phyloP scores from a whole-genome alignment of 2,888 invertebrate genomes.

The Lomographa bimaculata region DNA sequence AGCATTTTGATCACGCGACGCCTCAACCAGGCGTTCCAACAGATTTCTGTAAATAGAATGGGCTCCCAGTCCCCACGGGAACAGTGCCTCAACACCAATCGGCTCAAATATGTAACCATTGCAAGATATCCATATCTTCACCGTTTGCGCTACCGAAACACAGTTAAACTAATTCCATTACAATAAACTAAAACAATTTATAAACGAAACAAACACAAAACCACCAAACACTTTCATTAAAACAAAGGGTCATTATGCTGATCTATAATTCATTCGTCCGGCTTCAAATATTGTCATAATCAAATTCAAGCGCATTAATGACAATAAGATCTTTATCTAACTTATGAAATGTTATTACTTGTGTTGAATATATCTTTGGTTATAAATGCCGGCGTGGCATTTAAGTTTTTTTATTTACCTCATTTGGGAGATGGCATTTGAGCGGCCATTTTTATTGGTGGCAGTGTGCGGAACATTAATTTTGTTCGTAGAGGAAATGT shows the following conservation, averaged over 20 bases:
- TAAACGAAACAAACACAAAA: constrained; percentile 31
- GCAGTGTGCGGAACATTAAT: constrained; percentile 78
- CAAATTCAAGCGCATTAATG: constrained; percentile 50
- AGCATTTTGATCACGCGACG: too few relatives aligned
- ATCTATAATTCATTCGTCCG: constrained; percentile 49
- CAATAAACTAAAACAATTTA: too few relatives aligned
- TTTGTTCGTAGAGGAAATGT: constrained; percentile 54
- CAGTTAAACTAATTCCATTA: too few relatives aligned
- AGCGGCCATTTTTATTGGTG: constrained; percentile 67
- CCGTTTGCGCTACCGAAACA: too few relatives aligned
- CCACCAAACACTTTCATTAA: constrained; percentile 47
- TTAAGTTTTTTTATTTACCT: constrained; percentile 80
- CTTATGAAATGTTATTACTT: constrained; percentile 44
- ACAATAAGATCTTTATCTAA: constrained; percentile 46
- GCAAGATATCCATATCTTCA: too few relatives aligned
- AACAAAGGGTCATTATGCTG: constrained; percentile 51
- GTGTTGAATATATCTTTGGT: constrained; percentile 39
- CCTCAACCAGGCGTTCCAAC: too few relatives aligned
- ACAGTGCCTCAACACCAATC: too few relatives aligned
- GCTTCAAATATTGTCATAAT: constrained; percentile 44
- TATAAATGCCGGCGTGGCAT: constrained; percentile 60
- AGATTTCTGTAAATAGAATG: too few relatives aligned
- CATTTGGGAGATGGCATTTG: constrained; percentile 79
- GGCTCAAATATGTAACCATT: too few relatives aligned
- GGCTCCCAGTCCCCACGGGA: too few relatives aligned